phyloP scores from a whole-genome alignment of 1,140 invertebrate species.

The Caenorhabditis elegans region DNA sequence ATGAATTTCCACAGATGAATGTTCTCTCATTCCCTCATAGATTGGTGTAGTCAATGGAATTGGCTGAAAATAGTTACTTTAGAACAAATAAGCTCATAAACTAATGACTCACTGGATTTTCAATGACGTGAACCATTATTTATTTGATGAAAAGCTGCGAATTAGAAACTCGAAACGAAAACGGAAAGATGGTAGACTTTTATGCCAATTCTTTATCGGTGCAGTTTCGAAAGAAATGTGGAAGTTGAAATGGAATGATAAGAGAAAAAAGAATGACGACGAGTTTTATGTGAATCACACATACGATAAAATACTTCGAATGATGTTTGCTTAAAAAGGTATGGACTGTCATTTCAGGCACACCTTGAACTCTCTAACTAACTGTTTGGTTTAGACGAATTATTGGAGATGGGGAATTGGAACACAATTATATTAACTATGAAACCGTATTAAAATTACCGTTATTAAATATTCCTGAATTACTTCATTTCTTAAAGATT shows the following conservation, averaged over 20 bases:
- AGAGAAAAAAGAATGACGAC: too few species aligned
- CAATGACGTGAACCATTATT: conserved; percentile 16
- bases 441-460: too few species aligned
- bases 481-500: too few species aligned
- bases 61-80: neutral
- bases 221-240: neutral
- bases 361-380: neutral
- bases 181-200: neutral
- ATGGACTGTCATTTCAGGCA: neutral
- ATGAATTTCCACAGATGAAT: neutral
- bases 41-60: neutral
- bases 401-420: neutral
- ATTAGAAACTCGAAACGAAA: neutral
- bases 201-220: neutral
- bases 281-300: too few species aligned
- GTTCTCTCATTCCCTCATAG: neutral
- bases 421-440: too few species aligned
- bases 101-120: neutral
- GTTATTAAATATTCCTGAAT: too few species aligned
- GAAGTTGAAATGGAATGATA: too few species aligned
- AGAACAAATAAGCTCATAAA: too few species aligned
- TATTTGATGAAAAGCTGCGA: neutral
- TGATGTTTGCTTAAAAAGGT: conserved; percentile 7
- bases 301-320: too few species aligned
- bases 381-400: too few species aligned